phyloP scores from a whole-genome alignment of 2,113 vertebrate genomes.

The Osmerus mordax region DNA sequence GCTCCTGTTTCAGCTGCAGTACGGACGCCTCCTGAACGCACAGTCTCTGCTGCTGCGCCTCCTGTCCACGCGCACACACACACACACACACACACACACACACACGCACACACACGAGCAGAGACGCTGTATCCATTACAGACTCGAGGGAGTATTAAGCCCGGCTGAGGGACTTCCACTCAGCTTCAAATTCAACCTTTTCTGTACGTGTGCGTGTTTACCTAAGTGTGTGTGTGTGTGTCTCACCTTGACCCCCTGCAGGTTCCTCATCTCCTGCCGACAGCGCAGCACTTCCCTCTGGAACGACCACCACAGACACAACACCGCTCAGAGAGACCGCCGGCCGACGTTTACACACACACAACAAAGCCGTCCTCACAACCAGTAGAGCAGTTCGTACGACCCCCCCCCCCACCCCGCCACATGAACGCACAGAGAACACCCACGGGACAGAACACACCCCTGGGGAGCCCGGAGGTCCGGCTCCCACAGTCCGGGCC shows the following conservation, averaged over 20 bases:
- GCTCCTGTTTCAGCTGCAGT: constrained; percentile 94
- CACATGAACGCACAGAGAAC: no score
- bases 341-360: background rate
- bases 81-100: background rate
- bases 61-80: constrained; percentile 64
- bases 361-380: background rate
- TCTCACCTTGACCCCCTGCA: constrained; percentile 92
- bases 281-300: constrained; percentile 90
- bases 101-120: background rate
- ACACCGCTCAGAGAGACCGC: background rate
- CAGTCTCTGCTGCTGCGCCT: constrained; percentile 91
- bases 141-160: background rate
- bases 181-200: no score
- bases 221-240: background rate
- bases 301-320: constrained; percentile 39
- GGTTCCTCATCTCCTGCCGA: constrained; percentile 89
- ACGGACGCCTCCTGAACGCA: constrained; percentile 84
- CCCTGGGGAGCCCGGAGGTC: no score
- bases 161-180: no score
- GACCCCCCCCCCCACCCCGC: background rate
- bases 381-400: background rate
- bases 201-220: background rate
- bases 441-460: background rate
- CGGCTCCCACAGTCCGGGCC: no score
- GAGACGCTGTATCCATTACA: background rate